These are phyloP conservation scores for Hiodon alosoides DNA, from an alignment of 2,113 vertebrate genomes.

Conservation along the genomic window DNA sequence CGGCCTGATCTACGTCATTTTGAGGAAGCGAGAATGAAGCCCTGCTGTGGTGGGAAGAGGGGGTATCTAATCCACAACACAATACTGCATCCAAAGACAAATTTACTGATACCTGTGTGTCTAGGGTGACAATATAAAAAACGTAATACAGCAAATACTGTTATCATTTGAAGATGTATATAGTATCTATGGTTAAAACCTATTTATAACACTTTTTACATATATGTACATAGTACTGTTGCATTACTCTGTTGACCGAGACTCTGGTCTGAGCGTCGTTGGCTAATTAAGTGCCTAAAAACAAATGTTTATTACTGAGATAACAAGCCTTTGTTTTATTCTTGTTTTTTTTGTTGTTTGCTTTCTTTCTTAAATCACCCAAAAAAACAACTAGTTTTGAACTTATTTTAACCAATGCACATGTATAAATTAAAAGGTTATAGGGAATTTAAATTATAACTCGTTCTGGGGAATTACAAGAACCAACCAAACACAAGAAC, in stretches of 20 bases:
- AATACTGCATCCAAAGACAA: constrained; percentile 35
- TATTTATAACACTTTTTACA: constrained; percentile 99
- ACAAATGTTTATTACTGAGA: constrained; percentile 61
- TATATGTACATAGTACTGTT: constrained; percentile 98
- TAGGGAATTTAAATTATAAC: constrained; percentile 33
- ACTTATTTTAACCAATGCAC: constrained; percentile 65
- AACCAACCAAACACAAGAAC: too few relatives aligned
- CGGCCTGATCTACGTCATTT: constrained; percentile 87
- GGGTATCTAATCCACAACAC: constrained; percentile 39
- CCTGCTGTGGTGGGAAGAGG: neutral
- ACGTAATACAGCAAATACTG: constrained; percentile 65
- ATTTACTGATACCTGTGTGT: constrained; percentile 27
- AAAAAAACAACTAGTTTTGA: constrained; percentile 42
- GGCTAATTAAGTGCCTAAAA: constrained; percentile 85
- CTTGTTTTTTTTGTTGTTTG: constrained; percentile 40
- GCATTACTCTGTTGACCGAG: constrained; percentile 87
- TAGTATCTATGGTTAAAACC: constrained; percentile 99
- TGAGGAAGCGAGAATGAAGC: constrained; percentile 88
- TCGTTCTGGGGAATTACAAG: neutral
- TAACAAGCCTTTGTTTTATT: constrained; percentile 51
- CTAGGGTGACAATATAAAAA: constrained; percentile 38
- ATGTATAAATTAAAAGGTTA: constrained; percentile 52
- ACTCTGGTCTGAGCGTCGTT: constrained; percentile 59
- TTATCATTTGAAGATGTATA: constrained; percentile 97
- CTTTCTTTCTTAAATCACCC: constrained; percentile 51